These are phyloP conservation scores for Leucoraja ocellata DNA, from an alignment of 2,797 vertebrate species.

Conservation along the genomic window DNA sequence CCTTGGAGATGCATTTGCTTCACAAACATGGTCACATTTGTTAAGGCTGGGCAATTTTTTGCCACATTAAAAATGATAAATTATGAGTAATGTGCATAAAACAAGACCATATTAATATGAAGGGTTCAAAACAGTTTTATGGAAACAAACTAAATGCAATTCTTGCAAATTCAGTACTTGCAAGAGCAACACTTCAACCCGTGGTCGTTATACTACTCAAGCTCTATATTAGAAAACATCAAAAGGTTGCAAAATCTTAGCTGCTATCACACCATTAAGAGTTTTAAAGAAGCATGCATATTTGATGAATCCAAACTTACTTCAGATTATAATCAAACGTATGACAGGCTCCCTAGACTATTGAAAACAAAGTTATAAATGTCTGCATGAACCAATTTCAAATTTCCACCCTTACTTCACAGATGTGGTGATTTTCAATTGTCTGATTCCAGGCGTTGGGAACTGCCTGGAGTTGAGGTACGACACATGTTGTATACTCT, in stretches of 20 bases:
- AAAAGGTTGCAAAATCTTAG: neutral
- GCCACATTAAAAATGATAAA: neutral
- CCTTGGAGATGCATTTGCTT: too few relatives aligned
- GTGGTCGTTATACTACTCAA: neutral
- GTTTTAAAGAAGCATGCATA: neutral
- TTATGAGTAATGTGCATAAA: neutral
- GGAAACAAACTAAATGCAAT: too few relatives aligned
- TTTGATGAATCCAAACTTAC: neutral
- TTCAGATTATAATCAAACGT: neutral
- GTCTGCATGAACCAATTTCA: neutral
- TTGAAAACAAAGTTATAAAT: neutral
- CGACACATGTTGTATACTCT: slow-evolving; percentile 86
- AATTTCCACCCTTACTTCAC: slow-evolving; percentile 65
- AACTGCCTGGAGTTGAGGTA: slow-evolving; percentile 95
- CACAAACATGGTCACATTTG: too few relatives aligned
- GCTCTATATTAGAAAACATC: neutral
- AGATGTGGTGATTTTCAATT: slow-evolving; percentile 73
- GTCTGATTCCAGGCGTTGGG: slow-evolving; percentile 87
- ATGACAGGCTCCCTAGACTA: neutral
- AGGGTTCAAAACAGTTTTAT: neutral
- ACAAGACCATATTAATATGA: neutral
- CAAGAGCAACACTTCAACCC: too few relatives aligned
- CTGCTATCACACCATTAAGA: neutral
- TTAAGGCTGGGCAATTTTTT: too few relatives aligned
- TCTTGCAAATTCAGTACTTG: too few relatives aligned